Base-by-base conservation (phyloP, 2,797 vertebrate genomes). In the Fringilla coelebs region DNA sequence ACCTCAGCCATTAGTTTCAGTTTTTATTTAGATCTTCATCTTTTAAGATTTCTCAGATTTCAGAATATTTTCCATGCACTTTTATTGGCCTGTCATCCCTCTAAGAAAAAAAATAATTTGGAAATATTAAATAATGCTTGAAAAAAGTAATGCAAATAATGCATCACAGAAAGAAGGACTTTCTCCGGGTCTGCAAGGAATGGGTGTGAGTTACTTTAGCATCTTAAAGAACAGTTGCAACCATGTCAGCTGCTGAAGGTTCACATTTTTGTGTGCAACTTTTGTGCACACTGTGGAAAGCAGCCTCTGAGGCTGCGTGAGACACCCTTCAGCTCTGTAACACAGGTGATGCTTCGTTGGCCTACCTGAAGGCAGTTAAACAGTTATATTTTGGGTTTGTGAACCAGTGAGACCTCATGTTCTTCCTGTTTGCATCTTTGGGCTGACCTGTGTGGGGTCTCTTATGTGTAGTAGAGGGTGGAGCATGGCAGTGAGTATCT, bases 321-420 rank as follows among this genome's bases (percentile, higher is more conserved):
- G 11, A 10, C 36, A 63, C 21, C 22, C 17, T 88, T 76, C 48
- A 74, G 32, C 41, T 75, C 43, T 58, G 38, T 65, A 73, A 48
- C 0, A 0, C 16, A 17, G 25, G 11, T 29, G 11, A 28, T 31
- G 8, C n/a, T 65, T 72, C 2, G 1, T 54, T 54, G 43, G 25
- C 21, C 21, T 48, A 9, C 28, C n/a, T 48, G 63, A 32, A 86
- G 38, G 5, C 25, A 26, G 20, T 45, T 40, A 51, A 52, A 65
- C 34, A 15, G 41, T 17, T 40, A 2, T 26, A 70, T 41, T 80
- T 36, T 17, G 40, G 3, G 9, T 36, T 38, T 81, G 19, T 72
- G 67, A 49, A n/a, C 17, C 17, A 48, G 19, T 15, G 32, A 86
- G 41, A 38, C 9, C 15, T 78, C 54, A 51, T 36, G 5, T 36